These are phyloP conservation scores for Nebria ingens DNA, from an alignment of 1,140 invertebrate species.

Conservation along the genomic window DNA sequence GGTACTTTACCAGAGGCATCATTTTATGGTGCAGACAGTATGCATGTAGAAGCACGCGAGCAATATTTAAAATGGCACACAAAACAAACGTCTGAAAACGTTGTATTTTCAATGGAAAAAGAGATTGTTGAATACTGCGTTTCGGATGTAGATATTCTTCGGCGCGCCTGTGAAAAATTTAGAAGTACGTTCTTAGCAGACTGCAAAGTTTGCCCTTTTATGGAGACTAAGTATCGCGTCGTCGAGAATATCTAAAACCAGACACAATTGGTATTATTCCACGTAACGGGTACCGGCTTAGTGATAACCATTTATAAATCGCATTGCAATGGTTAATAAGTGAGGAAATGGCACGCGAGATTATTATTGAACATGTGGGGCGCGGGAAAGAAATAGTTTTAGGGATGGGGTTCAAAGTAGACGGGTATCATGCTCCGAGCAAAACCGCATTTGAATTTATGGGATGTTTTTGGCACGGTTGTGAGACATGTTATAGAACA, in stretches of 20 bases:
- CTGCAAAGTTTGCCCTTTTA: neutral
- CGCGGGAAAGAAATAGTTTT: neutral
- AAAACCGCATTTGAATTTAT: neutral
- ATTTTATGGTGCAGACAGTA: neutral
- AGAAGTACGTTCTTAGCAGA: neutral
- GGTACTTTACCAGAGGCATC: conserved; percentile 15
- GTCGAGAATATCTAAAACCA: neutral
- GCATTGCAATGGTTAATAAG: neutral
- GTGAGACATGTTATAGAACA: neutral
- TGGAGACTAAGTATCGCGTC: neutral
- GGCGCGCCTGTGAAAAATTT: neutral
- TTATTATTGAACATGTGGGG: neutral
- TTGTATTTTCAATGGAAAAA: conserved; percentile 18
- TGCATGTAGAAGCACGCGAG: no score
- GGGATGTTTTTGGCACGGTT: neutral
- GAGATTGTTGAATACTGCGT: conserved; percentile 18
- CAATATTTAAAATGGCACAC: conserved; percentile 18
- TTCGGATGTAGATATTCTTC: conserved; percentile 1
- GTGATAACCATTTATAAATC: neutral
- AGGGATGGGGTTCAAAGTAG: neutral
- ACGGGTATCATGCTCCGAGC: neutral
- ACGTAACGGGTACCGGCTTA: neutral
- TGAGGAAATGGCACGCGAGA: neutral
- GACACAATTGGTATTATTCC: neutral
- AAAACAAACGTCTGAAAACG: conserved; percentile 13